A percentile compares a stretch with the other conserved stretches of the same genome.
phyloP scores from a whole-genome alignment of 2,888 invertebrate genomes.

The Harmothoe impar region DNA sequence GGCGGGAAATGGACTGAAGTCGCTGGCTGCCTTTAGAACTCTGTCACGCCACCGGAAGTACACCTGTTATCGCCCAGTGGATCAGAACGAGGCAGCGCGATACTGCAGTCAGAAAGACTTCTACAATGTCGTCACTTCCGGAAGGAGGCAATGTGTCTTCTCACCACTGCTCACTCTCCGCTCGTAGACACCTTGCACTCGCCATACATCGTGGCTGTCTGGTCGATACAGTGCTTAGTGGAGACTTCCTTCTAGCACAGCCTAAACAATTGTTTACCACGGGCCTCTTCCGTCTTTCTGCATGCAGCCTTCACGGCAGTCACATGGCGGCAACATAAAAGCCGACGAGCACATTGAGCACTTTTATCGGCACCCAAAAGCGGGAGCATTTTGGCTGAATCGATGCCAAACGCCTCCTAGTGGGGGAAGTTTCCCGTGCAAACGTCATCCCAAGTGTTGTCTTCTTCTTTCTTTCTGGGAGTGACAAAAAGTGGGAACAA shows the following conservation, averaged over 20 bases:
- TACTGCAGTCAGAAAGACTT: not conserved
- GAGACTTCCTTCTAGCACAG: constrained; percentile 29
- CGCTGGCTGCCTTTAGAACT: not conserved
- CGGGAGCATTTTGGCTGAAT: not conserved
- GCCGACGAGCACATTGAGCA: not conserved
- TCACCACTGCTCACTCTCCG: not conserved
- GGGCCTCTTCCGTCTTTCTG: not conserved
- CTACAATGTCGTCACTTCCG: constrained; percentile 36
- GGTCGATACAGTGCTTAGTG: constrained; percentile 28
- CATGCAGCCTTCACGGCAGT: not conserved
- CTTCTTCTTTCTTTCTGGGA: not conserved
- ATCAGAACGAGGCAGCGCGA: not conserved
- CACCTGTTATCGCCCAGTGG: constrained; percentile 43
- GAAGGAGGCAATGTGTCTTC: not conserved
- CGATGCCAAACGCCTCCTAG: constrained; percentile 30
- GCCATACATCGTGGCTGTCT: not conserved
- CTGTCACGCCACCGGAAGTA: constrained; percentile 1
- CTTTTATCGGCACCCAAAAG: constrained; percentile 14
- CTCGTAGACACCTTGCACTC: not conserved
- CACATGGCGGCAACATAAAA: not conserved
- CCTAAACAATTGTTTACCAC: constrained; percentile 50
- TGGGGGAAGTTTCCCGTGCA: not conserved
- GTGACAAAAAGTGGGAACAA: not conserved
- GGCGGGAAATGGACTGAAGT: not conserved
- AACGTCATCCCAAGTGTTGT: constrained; percentile 37